Percentiles rank a stretch among this genome's conserved stretches.
phyloP scores from a whole-genome alignment of 2,888 invertebrate species.

The Caenorhabditis afra region DNA sequence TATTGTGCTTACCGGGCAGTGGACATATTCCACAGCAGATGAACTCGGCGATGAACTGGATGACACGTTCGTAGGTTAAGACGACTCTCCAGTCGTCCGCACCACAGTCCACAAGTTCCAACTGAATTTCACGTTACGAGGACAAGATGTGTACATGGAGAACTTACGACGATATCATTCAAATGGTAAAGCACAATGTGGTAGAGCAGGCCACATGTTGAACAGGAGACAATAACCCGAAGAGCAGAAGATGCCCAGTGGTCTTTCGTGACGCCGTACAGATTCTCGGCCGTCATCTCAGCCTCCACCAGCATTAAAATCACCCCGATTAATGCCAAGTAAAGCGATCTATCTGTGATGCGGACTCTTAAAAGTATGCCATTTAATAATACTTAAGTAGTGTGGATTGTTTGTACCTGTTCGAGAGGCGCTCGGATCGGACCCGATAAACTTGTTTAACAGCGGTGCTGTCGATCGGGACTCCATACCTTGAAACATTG shows the following conservation, averaged over 20 bases:
- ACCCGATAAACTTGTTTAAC: constrained; percentile 80
- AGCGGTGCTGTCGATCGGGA: constrained; percentile 76
- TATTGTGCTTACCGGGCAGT: constrained; percentile 57
- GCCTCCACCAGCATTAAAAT: constrained; percentile 78
- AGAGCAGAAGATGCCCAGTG: constrained; percentile 69
- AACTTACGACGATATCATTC: constrained; percentile 78
- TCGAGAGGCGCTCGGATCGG: constrained; percentile 72
- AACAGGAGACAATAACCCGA: constrained; percentile 70
- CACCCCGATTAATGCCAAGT: constrained; percentile 73
- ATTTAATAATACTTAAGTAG: too few species aligned
- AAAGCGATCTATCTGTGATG: constrained; percentile 65
- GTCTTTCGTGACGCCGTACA: constrained; percentile 70
- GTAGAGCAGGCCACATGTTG: constrained; percentile 73
- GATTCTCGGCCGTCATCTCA: constrained; percentile 75
- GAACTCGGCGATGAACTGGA: constrained; percentile 86
- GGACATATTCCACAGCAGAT: constrained; percentile 92
- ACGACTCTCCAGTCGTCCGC: constrained; percentile 99
- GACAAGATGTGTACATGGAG: background rate
- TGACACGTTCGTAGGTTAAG: constrained; percentile 97
- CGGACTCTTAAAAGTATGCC: constrained; percentile 63
- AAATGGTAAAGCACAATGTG: constrained; percentile 77
- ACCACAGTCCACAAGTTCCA: constrained; percentile 99
- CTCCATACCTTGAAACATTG: constrained; percentile 74
- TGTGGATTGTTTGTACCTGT: too few species aligned
- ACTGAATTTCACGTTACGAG: too few species aligned